Base-by-base conservation (phyloP, 2,113 vertebrate genomes). In the Paralichthys olivaceus region DNA sequence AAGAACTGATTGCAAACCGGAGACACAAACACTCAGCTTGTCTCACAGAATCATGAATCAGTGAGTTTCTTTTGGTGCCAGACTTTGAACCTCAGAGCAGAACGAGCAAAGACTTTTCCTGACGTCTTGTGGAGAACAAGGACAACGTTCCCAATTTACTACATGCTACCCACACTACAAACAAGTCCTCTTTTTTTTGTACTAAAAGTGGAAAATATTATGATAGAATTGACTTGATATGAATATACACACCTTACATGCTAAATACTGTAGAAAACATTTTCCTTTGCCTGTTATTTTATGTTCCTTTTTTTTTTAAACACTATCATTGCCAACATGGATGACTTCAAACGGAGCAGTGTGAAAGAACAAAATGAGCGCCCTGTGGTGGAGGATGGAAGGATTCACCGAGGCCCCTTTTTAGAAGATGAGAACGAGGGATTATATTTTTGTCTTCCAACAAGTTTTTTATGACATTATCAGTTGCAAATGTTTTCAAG, bases 191-290 rank as follows among this genome's bases (percentile, higher is more conserved):
- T 63, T 64, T 65, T 49, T 84, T 84, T 87, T 91, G 61, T 89
- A 90, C 79, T 85, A 74, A 87, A 83, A 84, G 81, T 91, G 77
- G 90, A 85, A 90, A 89, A 86, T 92, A 85, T 78, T 84, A 82
- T 90, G 40, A 89, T 74, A 65, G 12, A 81, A 80, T 72, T 84
- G 65, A 82, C 40, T 45, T 15, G 25, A 63, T 51, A 29, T 65
- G 26, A 47, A 65, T 49, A 69, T 58, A 77, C 80, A 71, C 72
- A 75, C 55, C 61, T 77, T 90, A 89, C 85, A 84, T 84, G 76
- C 81, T 79, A 75, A 78, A 84, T 75, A 85, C 54, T 87, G 83
- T 77, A 32, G 68, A 56, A 75, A 83, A 59, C 29, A 58, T 76
- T 78, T 82, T 72, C 8, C n/a, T 79, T 76, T 66, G 22, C 8